phyloP scores from a whole-genome alignment of 2,797 vertebrate species.

The Enoplosus armatus region DNA sequence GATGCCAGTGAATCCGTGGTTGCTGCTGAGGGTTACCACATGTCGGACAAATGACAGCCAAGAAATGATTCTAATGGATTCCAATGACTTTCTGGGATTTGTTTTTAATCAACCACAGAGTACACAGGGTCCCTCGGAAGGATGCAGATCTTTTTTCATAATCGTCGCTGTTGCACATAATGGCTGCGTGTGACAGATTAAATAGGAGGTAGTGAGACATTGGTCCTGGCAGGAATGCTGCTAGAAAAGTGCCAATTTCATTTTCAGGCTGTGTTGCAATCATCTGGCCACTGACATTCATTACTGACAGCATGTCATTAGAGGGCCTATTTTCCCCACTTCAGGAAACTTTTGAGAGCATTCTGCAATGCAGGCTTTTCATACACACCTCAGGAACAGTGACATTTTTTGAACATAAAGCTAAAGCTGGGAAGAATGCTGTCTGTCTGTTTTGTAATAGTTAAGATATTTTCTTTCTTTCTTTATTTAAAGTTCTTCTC shows the following conservation, averaged over 20 bases:
- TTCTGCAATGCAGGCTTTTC: conserved; percentile 24
- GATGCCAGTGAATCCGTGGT: conserved; percentile 25
- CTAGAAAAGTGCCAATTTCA: conserved; percentile 68
- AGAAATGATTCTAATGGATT: conserved; percentile 64
- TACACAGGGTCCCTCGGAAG: conserved; percentile 47
- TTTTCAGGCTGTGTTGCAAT: conserved; percentile 50
- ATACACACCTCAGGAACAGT: conserved; percentile 1
- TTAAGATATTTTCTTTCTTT: neutral
- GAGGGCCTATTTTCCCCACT: conserved; percentile 55
- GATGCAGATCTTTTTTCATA: conserved; percentile 55
- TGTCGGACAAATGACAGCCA: conserved; percentile 39
- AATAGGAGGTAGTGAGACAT: conserved; percentile 61
- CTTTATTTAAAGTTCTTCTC: neutral
- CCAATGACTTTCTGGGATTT: conserved; percentile 68
- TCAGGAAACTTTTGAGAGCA: conserved; percentile 60
- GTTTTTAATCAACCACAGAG: conserved; percentile 72
- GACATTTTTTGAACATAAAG: conserved; percentile 29
- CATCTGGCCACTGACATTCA: conserved; percentile 65
- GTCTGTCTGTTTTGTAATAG: neutral
- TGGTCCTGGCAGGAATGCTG: conserved; percentile 48
- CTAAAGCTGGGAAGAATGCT: neutral
- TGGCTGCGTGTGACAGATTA: conserved; percentile 74
- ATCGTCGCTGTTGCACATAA: conserved; percentile 66
- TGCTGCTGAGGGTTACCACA: conserved; percentile 22
- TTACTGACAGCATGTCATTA: conserved; percentile 72